Evolutionary conservation across 2,113 vertebrate species (phyloP), one percentile per base, ranked within the genome.

Genomic region (Procapra przewalskii): DNA sequence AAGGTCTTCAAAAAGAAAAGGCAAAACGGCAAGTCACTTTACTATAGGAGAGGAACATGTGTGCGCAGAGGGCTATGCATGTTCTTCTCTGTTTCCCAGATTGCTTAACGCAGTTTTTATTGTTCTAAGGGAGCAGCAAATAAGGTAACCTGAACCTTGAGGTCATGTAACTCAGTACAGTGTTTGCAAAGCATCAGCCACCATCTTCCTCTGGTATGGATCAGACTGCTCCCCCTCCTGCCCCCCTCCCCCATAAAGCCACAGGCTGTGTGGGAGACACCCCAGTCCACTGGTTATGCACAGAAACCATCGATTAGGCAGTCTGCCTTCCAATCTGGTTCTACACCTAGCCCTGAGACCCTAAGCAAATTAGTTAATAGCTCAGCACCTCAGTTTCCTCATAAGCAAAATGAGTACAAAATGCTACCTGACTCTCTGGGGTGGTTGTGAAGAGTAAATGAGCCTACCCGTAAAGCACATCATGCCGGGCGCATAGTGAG

Each of bases 51-150:
- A 92, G 7, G 33, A 23, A 17, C 40, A n/a, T 59, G 10, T 50
- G 19, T 7, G 27, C 0, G 3, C 19, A 83, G 71, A 7, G 3
- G 8, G 1, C 17, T 40, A 48, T 17, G 16, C 25, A 9, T 13
- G 50, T 25, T 88, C 50, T 75, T 62, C 54, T 64, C 29, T 67
- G 3, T 27, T 60, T 83, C 95, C 79, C 43, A 71, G 87, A n/a
- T 50, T 82, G 27, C 25, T 43, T 21, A 62, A 91, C 0, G 3
- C 43, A 55, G 31, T n/a, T 92, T 92, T n/a, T 19, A 82, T 12
- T 88, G 29, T 89, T 84, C 86, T 89, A 40, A 45, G 71, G 17
- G 36, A 90, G 59, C 17, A 25, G 16, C 87, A 52, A 84, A 31
- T 60, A 86, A 79, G 1, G 40, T 40, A 79, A 79, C 27, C 52